A percentile compares a stretch with the other conserved stretches of the same genome.
Conservation (phyloP, 2,888 invertebrate species). For the Fissipunctia ypsillon region DNA sequence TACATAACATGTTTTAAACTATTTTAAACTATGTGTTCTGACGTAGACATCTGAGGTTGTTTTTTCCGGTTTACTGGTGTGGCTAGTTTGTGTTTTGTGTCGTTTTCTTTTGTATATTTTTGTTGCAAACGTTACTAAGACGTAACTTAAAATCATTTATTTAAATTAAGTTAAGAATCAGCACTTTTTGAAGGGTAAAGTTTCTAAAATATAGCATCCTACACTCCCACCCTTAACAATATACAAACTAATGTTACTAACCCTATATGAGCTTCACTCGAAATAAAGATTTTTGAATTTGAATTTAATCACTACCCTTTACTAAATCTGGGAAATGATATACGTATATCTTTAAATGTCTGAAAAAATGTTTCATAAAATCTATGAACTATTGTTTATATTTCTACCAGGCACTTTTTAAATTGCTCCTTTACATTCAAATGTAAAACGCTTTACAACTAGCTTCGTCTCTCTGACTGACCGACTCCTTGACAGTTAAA, state of each 20-base stretch:
- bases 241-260: too few relatives aligned
- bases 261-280: too few relatives aligned
- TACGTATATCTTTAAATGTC: neutral
- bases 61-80: neutral
- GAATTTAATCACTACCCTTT: too few relatives aligned
- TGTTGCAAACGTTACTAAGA: neutral
- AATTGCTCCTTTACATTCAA: neutral
- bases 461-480: too few relatives aligned
- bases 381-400: neutral
- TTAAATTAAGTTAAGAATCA: neutral
- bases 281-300: too few relatives aligned
- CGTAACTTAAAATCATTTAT: neutral
- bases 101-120: neutral
- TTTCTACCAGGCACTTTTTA: neutral
- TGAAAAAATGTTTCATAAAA: too few relatives aligned
- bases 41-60: neutral
- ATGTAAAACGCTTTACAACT: too few relatives aligned
- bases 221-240: neutral
- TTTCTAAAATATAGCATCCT: neutral
- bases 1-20: constrained; percentile 56
- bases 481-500: too few relatives aligned
- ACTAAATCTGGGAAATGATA: neutral
- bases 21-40: constrained; percentile 48
- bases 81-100: neutral
- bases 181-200: neutral